Percentiles rank a stretch among this genome's conserved stretches.
Evolutionary conservation across 2,113 vertebrate genomes (phyloP).

Genomic region (Burhinus oedicnemus): DNA sequence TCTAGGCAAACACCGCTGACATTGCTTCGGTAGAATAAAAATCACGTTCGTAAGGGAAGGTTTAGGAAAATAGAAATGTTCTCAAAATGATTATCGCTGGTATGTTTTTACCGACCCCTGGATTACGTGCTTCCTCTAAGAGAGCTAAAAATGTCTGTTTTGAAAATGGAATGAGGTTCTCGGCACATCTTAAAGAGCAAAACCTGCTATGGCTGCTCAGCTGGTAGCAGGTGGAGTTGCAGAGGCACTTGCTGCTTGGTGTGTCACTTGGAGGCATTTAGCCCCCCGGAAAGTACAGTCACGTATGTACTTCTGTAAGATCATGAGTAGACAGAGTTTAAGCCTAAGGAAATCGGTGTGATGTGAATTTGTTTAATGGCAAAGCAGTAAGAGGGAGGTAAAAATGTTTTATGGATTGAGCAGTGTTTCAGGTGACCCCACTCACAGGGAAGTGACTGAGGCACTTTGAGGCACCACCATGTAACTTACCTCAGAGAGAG

Average conservation of each 20-base stretch:
- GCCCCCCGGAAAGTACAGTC: not conserved
- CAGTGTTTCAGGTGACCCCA: not conserved
- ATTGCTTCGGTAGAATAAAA: not conserved
- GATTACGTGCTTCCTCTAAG: not conserved
- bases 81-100: not conserved
- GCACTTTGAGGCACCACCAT: not conserved
- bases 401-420: not conserved
- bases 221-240: slow-evolving; percentile 44
- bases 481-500: not conserved
- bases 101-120: not conserved
- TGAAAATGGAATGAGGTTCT: not conserved
- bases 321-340: not conserved
- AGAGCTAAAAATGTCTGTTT: slow-evolving; percentile 31
- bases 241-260: not conserved
- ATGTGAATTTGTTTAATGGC: not conserved
- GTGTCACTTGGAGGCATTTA: not conserved
- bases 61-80: not conserved
- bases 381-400: not conserved
- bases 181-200: not conserved
- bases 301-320: not conserved
- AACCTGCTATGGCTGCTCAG: slow-evolving; percentile 25
- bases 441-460: not conserved
- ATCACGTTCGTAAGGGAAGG: not conserved
- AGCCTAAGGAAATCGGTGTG: not conserved
- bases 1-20: accelerated